Percentiles rank a stretch among this genome's conserved stretches.
Evolutionary conservation across 2,888 invertebrate species (phyloP).

Genomic region (Ptilodon capucinus): DNA sequence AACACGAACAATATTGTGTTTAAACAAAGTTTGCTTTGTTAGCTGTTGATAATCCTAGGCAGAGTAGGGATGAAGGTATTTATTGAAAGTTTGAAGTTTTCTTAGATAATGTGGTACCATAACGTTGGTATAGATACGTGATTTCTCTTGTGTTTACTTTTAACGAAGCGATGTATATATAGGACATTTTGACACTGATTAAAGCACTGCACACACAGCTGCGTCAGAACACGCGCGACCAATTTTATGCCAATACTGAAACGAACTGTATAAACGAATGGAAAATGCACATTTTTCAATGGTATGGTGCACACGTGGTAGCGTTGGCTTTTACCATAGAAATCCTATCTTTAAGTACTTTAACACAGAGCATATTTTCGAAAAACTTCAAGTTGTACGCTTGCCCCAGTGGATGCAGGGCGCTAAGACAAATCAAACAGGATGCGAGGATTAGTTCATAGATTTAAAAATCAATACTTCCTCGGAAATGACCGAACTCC

Average conservation of each 20-base stretch:
- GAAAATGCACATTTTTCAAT: too few relatives aligned
- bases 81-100: neutral
- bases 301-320: too few relatives aligned
- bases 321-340: too few relatives aligned
- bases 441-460: slow-evolving; percentile 50
- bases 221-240: too few relatives aligned
- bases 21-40: slow-evolving; percentile 46
- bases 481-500: slow-evolving; percentile 60
- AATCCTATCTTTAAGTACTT: too few relatives aligned
- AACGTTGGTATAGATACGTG: neutral
- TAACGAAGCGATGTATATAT: slow-evolving; percentile 16
- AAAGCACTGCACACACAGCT: too few relatives aligned
- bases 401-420: too few relatives aligned
- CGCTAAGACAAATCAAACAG: slow-evolving; percentile 58
- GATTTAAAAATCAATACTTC: slow-evolving; percentile 66
- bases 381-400: too few relatives aligned
- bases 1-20: slow-evolving; percentile 36
- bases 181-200: slow-evolving; percentile 28
- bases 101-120: neutral
- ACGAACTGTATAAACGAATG: too few relatives aligned
- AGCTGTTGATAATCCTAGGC: slow-evolving; percentile 45
- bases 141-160: neutral
- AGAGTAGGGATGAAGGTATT: neutral
- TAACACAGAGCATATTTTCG: too few relatives aligned
- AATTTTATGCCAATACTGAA: too few relatives aligned